phyloP scores from a whole-genome alignment of 2,888 invertebrate genomes.

The Pyrocoelia pectoralis region DNA sequence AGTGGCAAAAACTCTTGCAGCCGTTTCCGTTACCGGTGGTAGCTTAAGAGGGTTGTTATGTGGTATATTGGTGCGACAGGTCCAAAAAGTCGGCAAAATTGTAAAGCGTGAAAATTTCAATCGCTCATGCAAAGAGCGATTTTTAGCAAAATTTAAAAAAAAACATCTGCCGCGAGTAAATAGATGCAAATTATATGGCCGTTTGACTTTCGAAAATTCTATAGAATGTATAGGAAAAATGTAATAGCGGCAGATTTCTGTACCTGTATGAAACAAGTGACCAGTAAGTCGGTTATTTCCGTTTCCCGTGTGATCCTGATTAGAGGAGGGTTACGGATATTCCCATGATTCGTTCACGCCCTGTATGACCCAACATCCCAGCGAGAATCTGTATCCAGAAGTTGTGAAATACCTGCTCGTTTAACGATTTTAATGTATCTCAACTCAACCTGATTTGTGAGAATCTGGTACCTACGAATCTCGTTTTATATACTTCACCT shows the following conservation, averaged over 20 bases:
- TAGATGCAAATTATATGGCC: slow-evolving; percentile 12
- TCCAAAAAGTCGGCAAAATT: slow-evolving; percentile 14
- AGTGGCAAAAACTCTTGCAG: slow-evolving; percentile 48
- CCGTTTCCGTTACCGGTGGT: slow-evolving; percentile 45
- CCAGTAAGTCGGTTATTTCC: slow-evolving; percentile 47
- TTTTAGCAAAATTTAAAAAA: not conserved
- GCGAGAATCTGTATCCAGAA: slow-evolving; percentile 24
- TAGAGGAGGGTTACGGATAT: slow-evolving; percentile 40
- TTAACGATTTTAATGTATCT: not conserved
- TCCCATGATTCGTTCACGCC: slow-evolving; percentile 48
- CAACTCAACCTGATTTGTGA: slow-evolving; percentile 26
- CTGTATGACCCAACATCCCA: slow-evolving; percentile 42
- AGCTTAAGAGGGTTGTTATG: slow-evolving; percentile 33
- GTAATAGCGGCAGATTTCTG: too few species aligned
- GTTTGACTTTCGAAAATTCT: slow-evolving; percentile 15
- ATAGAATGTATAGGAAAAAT: not conserved
- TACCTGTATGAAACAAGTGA: slow-evolving; percentile 35
- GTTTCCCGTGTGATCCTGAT: slow-evolving; percentile 42
- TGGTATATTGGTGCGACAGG: slow-evolving; percentile 43
- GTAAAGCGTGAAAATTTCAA: not conserved
- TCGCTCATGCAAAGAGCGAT: not conserved
- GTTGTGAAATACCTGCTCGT: slow-evolving; percentile 25
- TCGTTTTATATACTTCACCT: slow-evolving; percentile 1
- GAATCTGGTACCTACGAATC: slow-evolving; percentile 25
- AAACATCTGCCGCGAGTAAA: slow-evolving; percentile 12